Percentiles rank a stretch among this genome's conserved stretches.
Evolutionary conservation across 2,797 vertebrate species (phyloP).

Genomic region (Rhinoraja longicauda): DNA sequence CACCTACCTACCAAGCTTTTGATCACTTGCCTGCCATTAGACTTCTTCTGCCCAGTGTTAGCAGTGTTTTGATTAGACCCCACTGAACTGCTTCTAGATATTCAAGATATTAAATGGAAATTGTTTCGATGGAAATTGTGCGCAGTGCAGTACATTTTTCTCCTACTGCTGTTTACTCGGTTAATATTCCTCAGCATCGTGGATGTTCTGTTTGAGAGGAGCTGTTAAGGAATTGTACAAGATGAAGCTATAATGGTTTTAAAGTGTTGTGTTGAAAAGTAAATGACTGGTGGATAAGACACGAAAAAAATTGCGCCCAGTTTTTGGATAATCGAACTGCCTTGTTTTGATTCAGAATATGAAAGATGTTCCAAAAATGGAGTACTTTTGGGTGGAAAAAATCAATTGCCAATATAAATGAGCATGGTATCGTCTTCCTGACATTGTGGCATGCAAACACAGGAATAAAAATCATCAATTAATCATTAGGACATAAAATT

Average conservation of each 20-base stretch:
- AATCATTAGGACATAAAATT: too few species aligned
- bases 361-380: neutral
- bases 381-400: neutral
- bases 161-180: neutral
- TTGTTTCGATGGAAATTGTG: too few species aligned
- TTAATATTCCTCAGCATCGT: neutral
- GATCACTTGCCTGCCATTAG: too few species aligned
- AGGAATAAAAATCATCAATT: too few species aligned
- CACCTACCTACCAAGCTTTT: too few species aligned
- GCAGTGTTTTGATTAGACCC: too few species aligned
- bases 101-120: too few species aligned
- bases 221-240: neutral
- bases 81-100: too few species aligned
- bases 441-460: too few species aligned
- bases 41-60: too few species aligned
- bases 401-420: too few species aligned
- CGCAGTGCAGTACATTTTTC: neutral
- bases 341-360: neutral
- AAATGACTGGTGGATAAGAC: neutral
- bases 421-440: too few species aligned
- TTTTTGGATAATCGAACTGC: neutral
- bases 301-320: neutral
- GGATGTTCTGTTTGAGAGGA: neutral
- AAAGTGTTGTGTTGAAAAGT: neutral
- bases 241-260: neutral